Base-by-base conservation (phyloP, 2,888 invertebrate genomes). In the Drosophila acutilabella region DNA sequence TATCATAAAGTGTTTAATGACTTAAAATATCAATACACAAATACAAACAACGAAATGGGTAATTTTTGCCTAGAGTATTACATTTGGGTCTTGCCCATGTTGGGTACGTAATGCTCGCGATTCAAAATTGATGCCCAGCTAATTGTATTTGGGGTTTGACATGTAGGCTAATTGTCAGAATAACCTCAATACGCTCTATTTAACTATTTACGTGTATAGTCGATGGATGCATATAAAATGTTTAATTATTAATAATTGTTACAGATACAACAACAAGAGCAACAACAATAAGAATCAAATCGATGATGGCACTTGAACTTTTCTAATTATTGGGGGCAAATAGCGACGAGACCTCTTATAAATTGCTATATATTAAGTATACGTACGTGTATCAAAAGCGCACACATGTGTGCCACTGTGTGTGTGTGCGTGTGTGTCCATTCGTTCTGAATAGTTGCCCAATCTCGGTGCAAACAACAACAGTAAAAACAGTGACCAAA, bases 261-360 rank as follows among this genome's bases (percentile, higher is more conserved):
- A 10, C 26, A 47, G n/a, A 36, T 16, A 23, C 20, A 23, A 52
- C 14, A 36, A 33, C n/a, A 6, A n/a, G 8, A 30, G 20, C 11
- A 13, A 56, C 23, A 40, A 20, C 20, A 20, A 79, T 79, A 71
- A 57, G 59, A 62, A 65, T 79, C 53, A 62, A 66, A 87, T 87
- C 68, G 76, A 70, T 79, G 47, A 70, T 79, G 47, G 57, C 88
- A 62, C 62, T 77, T 83, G 80, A 88, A 85, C 82, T 72, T 54
- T 48, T 47, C 58, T 72, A 79, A 75, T 79, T 71, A 64, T 64
- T 60, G 59, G 41, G 66, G 64, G 26, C 64, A 68, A 74, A 60
- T 64, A 40, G 60, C 51, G 13, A 40, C 42, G 20, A 41, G 47
- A 54, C 45, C 50, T 7, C 61, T 61, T 71, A 41, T 78, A 65